Evolutionary conservation across 2,113 vertebrate species (phyloP).

Genomic region (Neodon shergylaensis): DNA sequence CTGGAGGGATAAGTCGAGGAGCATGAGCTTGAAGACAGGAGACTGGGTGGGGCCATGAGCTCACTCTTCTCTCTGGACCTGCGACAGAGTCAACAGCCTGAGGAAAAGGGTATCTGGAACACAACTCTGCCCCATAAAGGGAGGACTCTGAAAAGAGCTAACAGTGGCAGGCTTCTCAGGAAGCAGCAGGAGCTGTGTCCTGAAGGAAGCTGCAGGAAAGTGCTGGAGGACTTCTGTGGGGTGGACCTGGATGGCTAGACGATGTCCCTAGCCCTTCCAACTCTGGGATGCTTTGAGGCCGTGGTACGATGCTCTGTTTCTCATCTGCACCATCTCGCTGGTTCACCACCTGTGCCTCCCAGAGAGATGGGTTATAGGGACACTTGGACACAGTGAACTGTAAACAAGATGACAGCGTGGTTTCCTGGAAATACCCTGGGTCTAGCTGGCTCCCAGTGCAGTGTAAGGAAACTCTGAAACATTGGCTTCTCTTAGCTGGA

Average conservation of each 20-base stretch:
- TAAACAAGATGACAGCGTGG: not conserved
- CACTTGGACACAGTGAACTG: not conserved
- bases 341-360: not conserved
- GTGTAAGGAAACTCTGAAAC: not conserved
- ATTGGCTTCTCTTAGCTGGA: not conserved
- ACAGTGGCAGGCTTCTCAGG: not conserved
- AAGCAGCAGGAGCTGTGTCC: not conserved
- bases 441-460: not conserved
- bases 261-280: not conserved
- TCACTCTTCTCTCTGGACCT: not conserved
- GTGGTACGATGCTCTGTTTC: not conserved
- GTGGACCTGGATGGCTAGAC: not conserved
- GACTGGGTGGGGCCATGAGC: rapidly evolving
- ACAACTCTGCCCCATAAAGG: not conserved
- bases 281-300: not conserved
- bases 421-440: not conserved
- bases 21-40: not conserved
- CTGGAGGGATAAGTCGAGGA: not conserved
- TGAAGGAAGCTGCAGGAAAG: not conserved
- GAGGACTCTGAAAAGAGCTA: not conserved
- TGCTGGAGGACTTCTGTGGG: not conserved
- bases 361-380: not conserved
- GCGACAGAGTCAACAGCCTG: not conserved
- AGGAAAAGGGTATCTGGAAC: not conserved
- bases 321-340: not conserved